Base-by-base conservation (phyloP, 2,113 vertebrate genomes). In the Hydrochoerus hydrochaeris region DNA sequence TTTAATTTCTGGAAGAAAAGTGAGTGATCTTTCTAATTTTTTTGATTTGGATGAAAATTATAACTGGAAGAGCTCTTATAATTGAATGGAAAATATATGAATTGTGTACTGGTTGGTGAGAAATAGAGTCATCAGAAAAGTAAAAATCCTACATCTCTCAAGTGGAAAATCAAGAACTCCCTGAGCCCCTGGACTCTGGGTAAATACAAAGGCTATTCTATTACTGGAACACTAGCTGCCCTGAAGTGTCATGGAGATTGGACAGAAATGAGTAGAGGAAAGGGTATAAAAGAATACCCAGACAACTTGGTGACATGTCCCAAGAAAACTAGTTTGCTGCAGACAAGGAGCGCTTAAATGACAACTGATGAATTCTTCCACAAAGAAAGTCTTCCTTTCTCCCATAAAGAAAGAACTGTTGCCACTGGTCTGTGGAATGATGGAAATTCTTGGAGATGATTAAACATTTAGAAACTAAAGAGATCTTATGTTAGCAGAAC, bases 41-140 rank as follows among this genome's bases (percentile, higher is more conserved):
- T 94, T 91, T 92, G 52, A 90, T 96, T 69, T 94, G 35, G 38
- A 88, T 75, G 19, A 85, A 95, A 95, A 95, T 54, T 44, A 24
- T 77, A 65, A 96, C 16, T 65, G 46, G 20, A 89, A 32, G 41
- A 35, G 6, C 24, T 46, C 35, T 78, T 87, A 84, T 28, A 77
- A 77, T 81, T 71, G 26, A 44, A 46, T 17, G 26, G 14, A 88
- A 88, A 73, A 38, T 35, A 77, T 58, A 83, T 24, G 3, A 86
- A n/a, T n/a, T 60, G 41, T 91, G n/a, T 75, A 13, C 20, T 85
- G 28, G 69, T 3, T 65, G 89, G 24, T 28, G 26, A 85, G 28
- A 17, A 71, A 67, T 19, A 32, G 0, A 38, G 87, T 73, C 14
- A 57, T 46, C 75, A 22, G 35, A 78, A 32, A 65, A 73, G 57